phyloP scores from a whole-genome alignment of 2,113 vertebrate species.

The Calonectris borealis region DNA sequence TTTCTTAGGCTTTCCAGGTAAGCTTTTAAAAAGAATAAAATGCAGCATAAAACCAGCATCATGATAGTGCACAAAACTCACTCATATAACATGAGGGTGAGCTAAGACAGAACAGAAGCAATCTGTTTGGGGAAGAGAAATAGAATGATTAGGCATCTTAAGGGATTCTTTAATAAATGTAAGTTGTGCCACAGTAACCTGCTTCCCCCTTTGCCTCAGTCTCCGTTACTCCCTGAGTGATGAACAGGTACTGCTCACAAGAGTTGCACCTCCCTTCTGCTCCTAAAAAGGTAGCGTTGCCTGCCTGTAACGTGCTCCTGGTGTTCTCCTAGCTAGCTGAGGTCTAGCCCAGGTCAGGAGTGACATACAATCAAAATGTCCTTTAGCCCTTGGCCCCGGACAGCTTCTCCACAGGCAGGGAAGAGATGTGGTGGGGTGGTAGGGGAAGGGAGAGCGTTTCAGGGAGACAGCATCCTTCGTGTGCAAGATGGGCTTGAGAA shows the following conservation, averaged over 20 bases:
- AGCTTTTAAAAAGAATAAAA: background rate
- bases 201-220: background rate
- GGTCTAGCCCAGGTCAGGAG: too few species aligned
- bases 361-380: fast-evolving
- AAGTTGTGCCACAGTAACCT: background rate
- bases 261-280: background rate
- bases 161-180: background rate
- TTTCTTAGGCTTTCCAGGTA: background rate
- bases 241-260: background rate
- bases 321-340: background rate
- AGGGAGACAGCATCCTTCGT: fast-evolving
- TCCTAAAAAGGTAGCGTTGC: background rate
- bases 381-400: background rate
- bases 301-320: fast-evolving
- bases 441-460: background rate
- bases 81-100: background rate
- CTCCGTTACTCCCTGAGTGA: background rate
- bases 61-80: background rate
- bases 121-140: background rate
- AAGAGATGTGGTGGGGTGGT: background rate
- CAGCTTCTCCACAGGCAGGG: background rate
- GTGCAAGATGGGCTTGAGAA: fast-evolving
- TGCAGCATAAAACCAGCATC: background rate
- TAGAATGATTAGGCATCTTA: background rate
- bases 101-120: background rate